Percentiles rank a stretch among this genome's conserved stretches.
Conservation (phyloP, 2,113 vertebrate species). For the Rhinopomastus cyanomelas region DNA sequence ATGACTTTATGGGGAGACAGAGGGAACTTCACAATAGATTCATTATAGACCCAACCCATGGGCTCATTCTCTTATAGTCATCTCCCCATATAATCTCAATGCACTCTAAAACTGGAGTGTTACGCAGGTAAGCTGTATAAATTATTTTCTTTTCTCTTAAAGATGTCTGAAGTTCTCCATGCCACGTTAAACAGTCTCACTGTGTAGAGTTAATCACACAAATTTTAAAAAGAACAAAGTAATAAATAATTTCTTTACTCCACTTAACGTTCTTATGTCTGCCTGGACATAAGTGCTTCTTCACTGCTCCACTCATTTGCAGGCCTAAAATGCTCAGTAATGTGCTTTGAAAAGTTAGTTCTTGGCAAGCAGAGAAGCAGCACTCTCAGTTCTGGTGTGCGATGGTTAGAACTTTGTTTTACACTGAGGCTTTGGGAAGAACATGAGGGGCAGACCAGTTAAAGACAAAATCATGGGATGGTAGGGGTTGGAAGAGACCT, state of each 20-base stretch:
- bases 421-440: neutral
- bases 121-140: neutral
- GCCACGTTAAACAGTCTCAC: neutral
- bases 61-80: neutral
- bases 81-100: neutral
- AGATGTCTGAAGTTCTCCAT: neutral
- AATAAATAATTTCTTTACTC: neutral
- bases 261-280: neutral
- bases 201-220: neutral
- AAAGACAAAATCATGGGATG: too few species aligned
- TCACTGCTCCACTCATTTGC: neutral
- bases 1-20: fast-evolving
- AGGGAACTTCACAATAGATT: neutral
- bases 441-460: too few species aligned
- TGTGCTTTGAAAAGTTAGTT: neutral
- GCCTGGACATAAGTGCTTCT: neutral
- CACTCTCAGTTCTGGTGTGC: neutral
- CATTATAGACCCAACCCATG: neutral
- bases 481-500: too few species aligned
- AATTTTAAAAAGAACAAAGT: neutral
- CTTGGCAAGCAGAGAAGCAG: neutral
- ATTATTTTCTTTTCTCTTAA: neutral
- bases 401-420: neutral
- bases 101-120: neutral
- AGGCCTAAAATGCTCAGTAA: neutral